A percentile compares a stretch with the other conserved stretches of the same genome.
Conservation (phyloP, 2,797 vertebrate genomes). For the Hippopotamyrus pictus region DNA sequence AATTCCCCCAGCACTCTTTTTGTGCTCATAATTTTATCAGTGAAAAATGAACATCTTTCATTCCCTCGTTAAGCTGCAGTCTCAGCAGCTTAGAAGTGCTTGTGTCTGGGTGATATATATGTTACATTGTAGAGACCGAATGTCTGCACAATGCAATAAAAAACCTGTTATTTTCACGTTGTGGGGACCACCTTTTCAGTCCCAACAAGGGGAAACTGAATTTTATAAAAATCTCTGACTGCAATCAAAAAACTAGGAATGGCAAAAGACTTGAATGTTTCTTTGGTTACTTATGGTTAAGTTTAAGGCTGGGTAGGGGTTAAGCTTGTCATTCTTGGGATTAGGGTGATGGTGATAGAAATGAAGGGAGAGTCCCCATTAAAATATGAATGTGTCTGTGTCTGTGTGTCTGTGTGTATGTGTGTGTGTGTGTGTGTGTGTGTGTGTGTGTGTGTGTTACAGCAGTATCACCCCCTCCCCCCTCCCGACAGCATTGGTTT, state of each 20-base stretch:
- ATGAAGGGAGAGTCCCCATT: not conserved
- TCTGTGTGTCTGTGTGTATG: too few species aligned
- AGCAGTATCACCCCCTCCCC: not conserved
- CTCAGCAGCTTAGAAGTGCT: not conserved
- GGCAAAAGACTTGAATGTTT: not conserved
- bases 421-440: not conserved
- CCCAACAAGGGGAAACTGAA: not conserved
- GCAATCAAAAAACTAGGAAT: not conserved
- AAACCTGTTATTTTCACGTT: not conserved
- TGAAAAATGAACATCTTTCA: not conserved
- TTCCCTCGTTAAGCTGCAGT: not conserved
- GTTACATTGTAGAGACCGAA: not conserved
- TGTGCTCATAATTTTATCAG: not conserved
- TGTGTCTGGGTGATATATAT: not conserved
- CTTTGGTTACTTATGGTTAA: not conserved
- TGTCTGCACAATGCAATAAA: not conserved
- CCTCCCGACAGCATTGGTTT: not conserved
- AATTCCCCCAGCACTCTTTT: not conserved
- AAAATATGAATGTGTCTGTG: not conserved
- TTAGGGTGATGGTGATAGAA: not conserved
- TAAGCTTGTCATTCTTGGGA: not conserved
- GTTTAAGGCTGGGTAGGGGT: not conserved
- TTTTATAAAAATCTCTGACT: not conserved
- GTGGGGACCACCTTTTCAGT: not conserved
- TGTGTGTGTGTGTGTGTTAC: not conserved